These are phyloP conservation scores for Zapornia atra DNA, from an alignment of 2,113 vertebrate genomes.

Conservation along the genomic window DNA sequence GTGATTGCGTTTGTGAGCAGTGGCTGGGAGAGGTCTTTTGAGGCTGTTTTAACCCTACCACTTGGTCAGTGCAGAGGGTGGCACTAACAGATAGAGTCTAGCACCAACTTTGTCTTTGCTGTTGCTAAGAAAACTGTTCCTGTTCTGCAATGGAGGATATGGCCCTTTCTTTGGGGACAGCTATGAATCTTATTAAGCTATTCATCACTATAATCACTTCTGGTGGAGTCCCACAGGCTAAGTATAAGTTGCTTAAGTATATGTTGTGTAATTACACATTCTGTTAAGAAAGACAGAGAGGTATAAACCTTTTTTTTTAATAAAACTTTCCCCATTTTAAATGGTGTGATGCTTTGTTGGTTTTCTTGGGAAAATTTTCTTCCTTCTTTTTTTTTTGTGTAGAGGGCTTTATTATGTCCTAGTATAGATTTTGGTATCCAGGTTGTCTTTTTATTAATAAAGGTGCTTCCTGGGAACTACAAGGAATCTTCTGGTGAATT, in stretches of 20 bases:
- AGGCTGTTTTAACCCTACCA: not conserved
- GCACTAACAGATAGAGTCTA: not conserved
- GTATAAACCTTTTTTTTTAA: not conserved
- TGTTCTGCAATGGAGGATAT: not conserved
- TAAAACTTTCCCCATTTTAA: not conserved
- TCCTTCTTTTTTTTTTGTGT: not conserved
- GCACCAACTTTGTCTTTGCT: not conserved
- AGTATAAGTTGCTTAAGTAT: not conserved
- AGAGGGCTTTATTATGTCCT: not conserved
- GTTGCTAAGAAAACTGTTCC: not conserved
- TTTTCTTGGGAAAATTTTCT: not conserved
- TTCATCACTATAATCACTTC: not conserved
- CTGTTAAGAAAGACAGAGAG: not conserved
- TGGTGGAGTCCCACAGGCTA: not conserved
- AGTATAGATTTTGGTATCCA: not conserved
- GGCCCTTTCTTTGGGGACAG: not conserved
- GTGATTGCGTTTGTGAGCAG: not conserved
- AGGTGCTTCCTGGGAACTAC: slow-evolving; percentile 15
- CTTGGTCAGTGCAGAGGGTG: rapidly evolving
- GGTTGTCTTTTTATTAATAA: not conserved
- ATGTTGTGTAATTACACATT: not conserved
- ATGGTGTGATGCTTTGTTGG: not conserved
- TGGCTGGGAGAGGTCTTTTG: not conserved
- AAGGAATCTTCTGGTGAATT: slow-evolving; percentile 56
- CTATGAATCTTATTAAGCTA: not conserved